Conservation (phyloP, 2,797 vertebrate genomes). For the Phoeniculus purpureus region DNA sequence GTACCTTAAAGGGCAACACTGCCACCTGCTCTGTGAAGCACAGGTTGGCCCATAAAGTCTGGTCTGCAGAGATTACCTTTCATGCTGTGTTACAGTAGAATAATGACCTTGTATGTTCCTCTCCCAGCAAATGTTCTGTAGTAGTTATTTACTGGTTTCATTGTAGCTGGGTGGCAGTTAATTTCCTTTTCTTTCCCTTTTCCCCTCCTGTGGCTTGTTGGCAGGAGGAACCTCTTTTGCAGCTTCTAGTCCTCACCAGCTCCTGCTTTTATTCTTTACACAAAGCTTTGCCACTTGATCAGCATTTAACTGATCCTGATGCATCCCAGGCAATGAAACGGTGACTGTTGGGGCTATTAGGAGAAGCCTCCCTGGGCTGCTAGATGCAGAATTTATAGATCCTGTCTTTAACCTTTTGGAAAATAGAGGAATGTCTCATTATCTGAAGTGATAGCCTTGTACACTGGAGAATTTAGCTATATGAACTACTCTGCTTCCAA, state of each 20-base stretch:
- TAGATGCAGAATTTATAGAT: conserved; percentile 60
- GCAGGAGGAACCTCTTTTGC: not conserved
- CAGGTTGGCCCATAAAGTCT: not conserved
- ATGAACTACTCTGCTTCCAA: conserved; percentile 21
- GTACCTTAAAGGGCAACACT: conserved; percentile 20
- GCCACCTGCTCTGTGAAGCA: conserved; percentile 55
- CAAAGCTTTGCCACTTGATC: conserved; percentile 53
- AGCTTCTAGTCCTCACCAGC: not conserved
- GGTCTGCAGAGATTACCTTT: conserved; percentile 22
- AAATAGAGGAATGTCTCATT: conserved; percentile 65
- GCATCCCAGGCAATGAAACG: conserved; percentile 61
- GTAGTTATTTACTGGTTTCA: not conserved
- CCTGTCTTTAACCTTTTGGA: conserved; percentile 52
- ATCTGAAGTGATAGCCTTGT: conserved; percentile 59
- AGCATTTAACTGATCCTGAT: conserved; percentile 49
- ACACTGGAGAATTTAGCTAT: conserved; percentile 34
- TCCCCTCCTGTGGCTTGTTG: not conserved
- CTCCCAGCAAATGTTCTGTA: not conserved
- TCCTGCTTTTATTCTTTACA: conserved; percentile 34
- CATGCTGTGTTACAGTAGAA: not conserved
- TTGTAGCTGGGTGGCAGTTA: not conserved
- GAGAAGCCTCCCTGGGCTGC: conserved; percentile 36
- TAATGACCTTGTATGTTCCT: not conserved
- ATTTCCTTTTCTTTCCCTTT: not conserved
- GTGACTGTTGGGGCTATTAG: conserved; percentile 49